phyloP scores from a whole-genome alignment of 2,797 vertebrate species.

The Numenius phaeopus region DNA sequence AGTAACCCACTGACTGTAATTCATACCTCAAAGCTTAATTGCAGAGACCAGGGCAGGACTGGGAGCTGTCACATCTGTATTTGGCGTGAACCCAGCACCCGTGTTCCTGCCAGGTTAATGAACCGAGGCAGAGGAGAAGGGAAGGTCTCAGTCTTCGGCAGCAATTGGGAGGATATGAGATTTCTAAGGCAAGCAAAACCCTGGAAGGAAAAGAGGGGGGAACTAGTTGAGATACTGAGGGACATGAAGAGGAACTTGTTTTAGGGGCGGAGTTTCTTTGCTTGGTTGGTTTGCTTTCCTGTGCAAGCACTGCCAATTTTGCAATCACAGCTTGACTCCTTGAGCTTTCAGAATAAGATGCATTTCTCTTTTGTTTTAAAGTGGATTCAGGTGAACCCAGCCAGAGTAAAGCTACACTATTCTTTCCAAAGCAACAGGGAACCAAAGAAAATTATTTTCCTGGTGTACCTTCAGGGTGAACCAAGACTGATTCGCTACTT shows the following conservation, averaged over 20 bases:
- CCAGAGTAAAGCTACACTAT: background rate
- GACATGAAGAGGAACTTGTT: background rate
- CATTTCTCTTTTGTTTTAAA: conserved; percentile 23
- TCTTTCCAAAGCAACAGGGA: background rate
- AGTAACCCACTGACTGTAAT: background rate
- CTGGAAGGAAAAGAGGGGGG: background rate
- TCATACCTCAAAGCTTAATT: background rate
- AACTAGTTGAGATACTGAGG: background rate
- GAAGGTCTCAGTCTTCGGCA: background rate
- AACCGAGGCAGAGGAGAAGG: background rate
- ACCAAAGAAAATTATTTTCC: background rate
- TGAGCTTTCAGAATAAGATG: background rate
- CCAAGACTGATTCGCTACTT: background rate
- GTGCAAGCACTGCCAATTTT: background rate
- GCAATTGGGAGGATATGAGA: background rate
- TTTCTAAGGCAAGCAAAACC: background rate
- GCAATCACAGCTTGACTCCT: conserved; percentile 19
- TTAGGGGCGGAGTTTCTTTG: background rate
- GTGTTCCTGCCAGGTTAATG: background rate
- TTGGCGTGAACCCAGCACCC: background rate
- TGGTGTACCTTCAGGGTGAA: background rate
- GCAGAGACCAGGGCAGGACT: background rate
- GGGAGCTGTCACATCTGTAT: conserved; percentile 9
- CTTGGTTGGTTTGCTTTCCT: conserved; percentile 23
- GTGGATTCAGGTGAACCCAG: background rate